phyloP scores from a whole-genome alignment of 2,888 invertebrate species.

The Diplazon laetatorius region DNA sequence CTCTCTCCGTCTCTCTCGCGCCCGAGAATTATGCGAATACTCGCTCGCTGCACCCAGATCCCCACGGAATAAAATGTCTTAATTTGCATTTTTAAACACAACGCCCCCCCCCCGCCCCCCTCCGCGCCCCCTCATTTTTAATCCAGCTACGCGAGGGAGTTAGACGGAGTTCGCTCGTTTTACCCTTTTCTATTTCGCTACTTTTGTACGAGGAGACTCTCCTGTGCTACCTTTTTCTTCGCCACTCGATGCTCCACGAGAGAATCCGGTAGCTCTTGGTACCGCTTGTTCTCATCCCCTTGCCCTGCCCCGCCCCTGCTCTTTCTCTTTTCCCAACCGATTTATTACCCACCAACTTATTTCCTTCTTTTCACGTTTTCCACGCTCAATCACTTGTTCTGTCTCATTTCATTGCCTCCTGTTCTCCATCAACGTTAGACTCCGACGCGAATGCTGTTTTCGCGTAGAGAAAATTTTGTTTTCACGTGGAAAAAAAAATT shows the following conservation, averaged over 20 bases:
- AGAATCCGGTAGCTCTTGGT: constrained; percentile 41
- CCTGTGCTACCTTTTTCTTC: constrained; percentile 30
- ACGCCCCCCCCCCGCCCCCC: too few relatives aligned
- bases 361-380: constrained; percentile 66
- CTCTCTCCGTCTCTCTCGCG: constrained; percentile 4
- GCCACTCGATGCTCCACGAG: constrained; percentile 1
- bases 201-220: constrained; percentile 37
- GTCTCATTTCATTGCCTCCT: constrained; percentile 21
- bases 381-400: constrained; percentile 27
- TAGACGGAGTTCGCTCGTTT: constrained; percentile 52
- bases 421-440: constrained; percentile 14
- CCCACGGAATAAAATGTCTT: constrained; percentile 74
- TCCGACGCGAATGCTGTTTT: background rate
- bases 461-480: background rate
- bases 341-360: constrained; percentile 74
- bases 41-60: constrained; percentile 59
- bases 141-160: constrained; percentile 60
- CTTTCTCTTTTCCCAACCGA: constrained; percentile 62
- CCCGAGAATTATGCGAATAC: constrained; percentile 27
- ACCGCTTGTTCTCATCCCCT: constrained; percentile 60
- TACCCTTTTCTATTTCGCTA: constrained; percentile 60
- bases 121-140: constrained; percentile 66
- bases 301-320: constrained; percentile 26
- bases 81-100: constrained; percentile 77
- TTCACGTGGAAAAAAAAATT: background rate